A percentile compares a stretch with the other conserved stretches of the same genome.
phyloP scores from a whole-genome alignment of 2,113 vertebrate genomes.

The Craseonycteris thonglongyai region DNA sequence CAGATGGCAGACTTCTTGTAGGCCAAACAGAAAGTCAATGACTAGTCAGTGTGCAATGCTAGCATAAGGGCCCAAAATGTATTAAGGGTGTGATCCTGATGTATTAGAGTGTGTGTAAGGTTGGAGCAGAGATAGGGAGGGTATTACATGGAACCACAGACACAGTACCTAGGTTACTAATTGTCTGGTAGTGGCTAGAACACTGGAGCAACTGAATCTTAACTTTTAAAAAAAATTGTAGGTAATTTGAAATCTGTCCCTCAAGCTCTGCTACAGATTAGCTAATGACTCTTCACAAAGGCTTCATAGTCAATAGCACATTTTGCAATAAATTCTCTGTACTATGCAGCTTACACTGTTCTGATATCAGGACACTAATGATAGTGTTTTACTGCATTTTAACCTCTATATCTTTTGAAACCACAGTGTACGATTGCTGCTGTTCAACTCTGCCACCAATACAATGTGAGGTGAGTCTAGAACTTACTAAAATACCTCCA shows the following conservation, averaged over 20 bases:
- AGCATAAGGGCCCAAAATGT: not conserved
- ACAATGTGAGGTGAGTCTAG: not conserved
- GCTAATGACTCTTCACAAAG: not conserved
- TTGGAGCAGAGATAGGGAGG: not conserved
- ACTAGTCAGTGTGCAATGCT: not conserved
- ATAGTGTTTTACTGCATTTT: not conserved
- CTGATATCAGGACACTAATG: not conserved
- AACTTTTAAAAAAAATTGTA: not conserved
- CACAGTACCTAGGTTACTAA: not conserved
- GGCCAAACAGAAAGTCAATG: not conserved
- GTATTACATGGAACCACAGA: not conserved
- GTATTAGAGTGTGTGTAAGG: not conserved
- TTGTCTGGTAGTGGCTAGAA: not conserved
- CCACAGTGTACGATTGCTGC: no score
- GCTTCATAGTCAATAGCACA: not conserved
- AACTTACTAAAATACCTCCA: conserved; percentile 7
- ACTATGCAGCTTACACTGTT: not conserved
- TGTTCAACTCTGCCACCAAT: not conserved
- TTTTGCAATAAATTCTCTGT: not conserved
- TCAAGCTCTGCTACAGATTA: not conserved
- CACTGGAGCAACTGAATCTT: not conserved
- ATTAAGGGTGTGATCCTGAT: not conserved
- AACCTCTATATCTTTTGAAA: not conserved
- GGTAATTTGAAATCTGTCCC: not conserved
- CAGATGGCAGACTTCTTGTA: not conserved